These are phyloP conservation scores for Arrhamphus sclerolepis DNA, from an alignment of 2,797 vertebrate genomes.

Conservation along the genomic window DNA sequence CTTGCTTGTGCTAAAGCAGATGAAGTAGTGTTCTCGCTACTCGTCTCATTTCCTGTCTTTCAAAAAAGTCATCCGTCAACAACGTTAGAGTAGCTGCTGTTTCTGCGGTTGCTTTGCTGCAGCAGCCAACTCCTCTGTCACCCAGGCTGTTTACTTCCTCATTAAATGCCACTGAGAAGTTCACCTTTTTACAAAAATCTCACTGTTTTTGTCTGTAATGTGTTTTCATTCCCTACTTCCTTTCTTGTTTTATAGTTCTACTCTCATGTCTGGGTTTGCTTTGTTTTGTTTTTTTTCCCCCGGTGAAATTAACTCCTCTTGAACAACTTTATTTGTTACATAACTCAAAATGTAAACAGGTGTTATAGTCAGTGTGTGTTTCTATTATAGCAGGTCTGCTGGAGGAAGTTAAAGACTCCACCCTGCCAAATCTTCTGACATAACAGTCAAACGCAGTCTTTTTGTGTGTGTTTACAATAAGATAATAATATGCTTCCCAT, in stretches of 20 bases:
- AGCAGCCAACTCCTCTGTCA: conserved; percentile 17
- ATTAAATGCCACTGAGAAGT: conserved; percentile 32
- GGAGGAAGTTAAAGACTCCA: too few species aligned
- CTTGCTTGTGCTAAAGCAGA: conserved; percentile 6
- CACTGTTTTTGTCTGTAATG: conserved; percentile 10
- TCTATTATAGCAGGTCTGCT: too few species aligned
- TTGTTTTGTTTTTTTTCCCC: neutral
- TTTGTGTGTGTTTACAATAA: too few species aligned
- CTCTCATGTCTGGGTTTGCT: neutral
- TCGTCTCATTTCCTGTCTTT: conserved; percentile 71
- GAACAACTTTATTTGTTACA: too few species aligned
- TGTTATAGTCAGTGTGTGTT: too few species aligned
- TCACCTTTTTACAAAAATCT: conserved; percentile 23
- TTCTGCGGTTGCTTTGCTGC: conserved; percentile 48
- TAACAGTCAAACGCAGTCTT: too few species aligned
- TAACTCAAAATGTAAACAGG: too few species aligned
- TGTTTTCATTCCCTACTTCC: conserved; percentile 40
- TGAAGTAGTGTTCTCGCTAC: neutral
- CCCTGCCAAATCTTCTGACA: too few species aligned
- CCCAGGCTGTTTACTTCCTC: conserved; percentile 44
- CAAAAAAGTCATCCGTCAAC: conserved; percentile 52
- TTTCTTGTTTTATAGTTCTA: conserved; percentile 34
- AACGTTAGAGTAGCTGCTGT: conserved; percentile 15
- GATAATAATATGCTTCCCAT: too few species aligned
- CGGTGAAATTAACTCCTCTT: neutral